These are phyloP conservation scores for Cremastobaeus sp. DNA, from an alignment of 2,888 invertebrate genomes.

Conservation along the genomic window DNA sequence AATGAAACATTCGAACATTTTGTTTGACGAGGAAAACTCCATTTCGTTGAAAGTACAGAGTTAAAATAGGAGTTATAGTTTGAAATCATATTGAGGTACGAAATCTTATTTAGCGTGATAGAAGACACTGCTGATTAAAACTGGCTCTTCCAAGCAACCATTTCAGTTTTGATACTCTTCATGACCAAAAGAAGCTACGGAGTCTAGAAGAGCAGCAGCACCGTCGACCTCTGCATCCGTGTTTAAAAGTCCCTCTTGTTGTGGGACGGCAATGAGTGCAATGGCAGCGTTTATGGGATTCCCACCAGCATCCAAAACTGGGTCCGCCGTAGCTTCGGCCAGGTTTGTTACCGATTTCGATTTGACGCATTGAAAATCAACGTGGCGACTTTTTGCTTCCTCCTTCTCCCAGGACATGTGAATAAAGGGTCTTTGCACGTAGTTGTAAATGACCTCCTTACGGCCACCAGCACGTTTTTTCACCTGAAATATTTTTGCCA, in stretches of 20 bases:
- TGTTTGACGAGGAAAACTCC: conserved; percentile 18
- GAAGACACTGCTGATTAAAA: background rate
- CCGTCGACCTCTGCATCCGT: conserved; percentile 76
- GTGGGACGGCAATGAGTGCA: conserved; percentile 68
- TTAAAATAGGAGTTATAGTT: conserved; percentile 14
- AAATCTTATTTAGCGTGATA: no score
- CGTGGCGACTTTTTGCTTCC: conserved; percentile 98
- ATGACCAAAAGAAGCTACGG: conserved; percentile 70
- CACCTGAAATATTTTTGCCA: conserved; percentile 17
- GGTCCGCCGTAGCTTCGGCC: conserved; percentile 96
- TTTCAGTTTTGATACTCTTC: conserved; percentile 70
- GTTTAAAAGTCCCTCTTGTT: conserved; percentile 70
- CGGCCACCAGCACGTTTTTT: conserved; percentile 96
- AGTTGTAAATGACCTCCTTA: conserved; percentile 99
- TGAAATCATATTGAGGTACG: no score
- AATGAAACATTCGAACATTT: no score
- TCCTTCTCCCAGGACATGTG: conserved; percentile 99
- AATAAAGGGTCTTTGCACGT: conserved; percentile 99
- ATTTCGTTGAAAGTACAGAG: conserved; percentile 18
- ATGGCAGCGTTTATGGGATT: conserved; percentile 77
- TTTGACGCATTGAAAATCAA: conserved; percentile 99
- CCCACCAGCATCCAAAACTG: conserved; percentile 84
- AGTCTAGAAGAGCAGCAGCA: conserved; percentile 74
- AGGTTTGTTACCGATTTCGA: conserved; percentile 98
- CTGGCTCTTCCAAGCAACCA: no score